Conservation (phyloP, 2,113 vertebrate genomes). For the Pangasianodon hypophthalmus region DNA sequence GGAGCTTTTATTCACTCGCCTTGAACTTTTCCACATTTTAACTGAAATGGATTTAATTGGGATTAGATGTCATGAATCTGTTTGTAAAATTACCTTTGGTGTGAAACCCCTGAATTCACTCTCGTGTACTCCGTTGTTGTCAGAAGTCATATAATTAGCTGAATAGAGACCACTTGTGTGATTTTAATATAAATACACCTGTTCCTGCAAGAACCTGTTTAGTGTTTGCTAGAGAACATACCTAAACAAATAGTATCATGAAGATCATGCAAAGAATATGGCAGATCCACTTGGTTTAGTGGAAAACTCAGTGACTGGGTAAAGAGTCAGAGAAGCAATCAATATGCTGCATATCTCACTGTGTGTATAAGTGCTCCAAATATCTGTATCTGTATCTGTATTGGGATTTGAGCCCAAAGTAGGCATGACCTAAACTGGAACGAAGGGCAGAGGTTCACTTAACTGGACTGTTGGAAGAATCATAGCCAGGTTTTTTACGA, state of each 20-base stretch:
- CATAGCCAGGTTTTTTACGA: too few species aligned
- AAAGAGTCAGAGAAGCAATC: too few species aligned
- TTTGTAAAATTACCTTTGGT: not conserved
- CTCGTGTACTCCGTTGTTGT: not conserved
- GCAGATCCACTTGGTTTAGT: not conserved
- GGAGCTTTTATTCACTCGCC: constrained; percentile 21
- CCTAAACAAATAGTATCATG: not conserved
- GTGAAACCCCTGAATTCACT: not conserved
- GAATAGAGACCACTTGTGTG: not conserved
- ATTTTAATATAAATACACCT: not conserved
- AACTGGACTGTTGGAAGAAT: too few species aligned
- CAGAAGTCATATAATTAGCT: not conserved
- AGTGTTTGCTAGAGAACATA: not conserved
- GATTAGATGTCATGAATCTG: not conserved
- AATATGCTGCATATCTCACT: not conserved
- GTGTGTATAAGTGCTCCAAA: too few species aligned
- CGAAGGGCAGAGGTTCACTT: too few species aligned
- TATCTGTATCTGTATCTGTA: not conserved
- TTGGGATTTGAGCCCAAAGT: not conserved
- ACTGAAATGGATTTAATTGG: not conserved
- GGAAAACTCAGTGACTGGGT: not conserved
- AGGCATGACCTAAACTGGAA: too few species aligned
- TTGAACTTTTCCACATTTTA: not conserved
- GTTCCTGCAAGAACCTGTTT: too few species aligned
- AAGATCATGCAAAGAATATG: not conserved